Evolutionary conservation across 2,888 invertebrate genomes (phyloP), one percentile per base, ranked within the genome.

Genomic region (Crossocerus cetratus): DNA sequence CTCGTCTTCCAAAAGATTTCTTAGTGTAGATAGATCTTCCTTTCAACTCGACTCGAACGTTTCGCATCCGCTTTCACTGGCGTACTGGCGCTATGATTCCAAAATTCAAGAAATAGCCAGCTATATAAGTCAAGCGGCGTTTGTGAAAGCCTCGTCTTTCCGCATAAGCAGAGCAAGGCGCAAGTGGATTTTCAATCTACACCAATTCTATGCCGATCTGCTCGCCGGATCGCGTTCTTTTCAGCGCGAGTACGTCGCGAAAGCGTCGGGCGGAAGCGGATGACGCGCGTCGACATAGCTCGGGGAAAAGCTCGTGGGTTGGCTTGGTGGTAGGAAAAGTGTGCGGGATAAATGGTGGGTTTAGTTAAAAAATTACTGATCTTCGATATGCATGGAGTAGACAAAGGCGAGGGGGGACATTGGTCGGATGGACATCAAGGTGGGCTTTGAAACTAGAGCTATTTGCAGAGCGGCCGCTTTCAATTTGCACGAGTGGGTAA

Each of bases 91-190:
- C n/a, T n/a, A n/a, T n/a, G 49, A 13, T 16, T 49, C 49, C 11
- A 49, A 49, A 16, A 49, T 49, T 49, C 16, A 3, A n/a, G 14
- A 16, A 14, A 49, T n/a, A 11, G 0, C 5, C 16, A 49, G 16
- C n/a, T n/a, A 49, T 43, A 8, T 49, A 49, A 49, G 32, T 32
- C 32, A 1, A 2, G 8, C 1, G 4, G 0, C 5, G 11, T 32
- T 32, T 32, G 32, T 32, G 11, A 32, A 32, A 32, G 32, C 74
- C 66, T 74, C 66, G 64, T 71, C 63, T 74, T 76, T n/a, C n/a
- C 64, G 74, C 56, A 71, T 74, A 74, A 71, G 70, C 74, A 66
- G 74, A 74, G 66, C 57, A 59, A 54, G 11, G 70, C 57, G 49
- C 56, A 67, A 74, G 74, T 67, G 58, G 58, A 49, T 62, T 66